Evolutionary conservation across 2,113 vertebrate species (phyloP), one percentile per base, ranked within the genome.

Genomic region (Tetraodon nigroviridis): DNA sequence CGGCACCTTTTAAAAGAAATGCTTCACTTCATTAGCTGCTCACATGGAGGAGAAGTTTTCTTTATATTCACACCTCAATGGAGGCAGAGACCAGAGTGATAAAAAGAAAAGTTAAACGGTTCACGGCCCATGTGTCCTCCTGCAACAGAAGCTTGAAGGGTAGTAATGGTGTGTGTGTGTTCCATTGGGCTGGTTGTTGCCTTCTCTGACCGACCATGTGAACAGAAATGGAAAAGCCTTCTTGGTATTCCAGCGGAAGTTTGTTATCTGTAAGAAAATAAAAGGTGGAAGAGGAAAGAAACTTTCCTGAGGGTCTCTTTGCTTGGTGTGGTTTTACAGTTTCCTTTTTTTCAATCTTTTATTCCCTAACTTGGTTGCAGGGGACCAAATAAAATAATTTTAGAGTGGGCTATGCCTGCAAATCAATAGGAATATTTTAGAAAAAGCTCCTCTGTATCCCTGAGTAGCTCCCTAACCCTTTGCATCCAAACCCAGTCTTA

Each of bases 341-440:
- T 73, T 47, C 51, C 46, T 11, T 19, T 19, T 42, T 61, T 64
- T 6, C 21, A 52, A 47, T 58, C 42, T 65, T 56, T 68, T 58
- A 64, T 45, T 60, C 59, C 45, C 51, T 46, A 52, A 18, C 11
- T 48, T 22, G 19, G 16, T 64, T 61, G 14, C 45, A 45, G 46
- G 64, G 58, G n/a, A 49, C 49, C 44, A 67, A 50, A 48, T 18
- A 22, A 71, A 71, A 62, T 21, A 20, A 60, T 76, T 75, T 78
- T 67, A 50, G 45, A 82, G 58, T 65, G 59, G 76, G 62, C 62
- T 61, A 29, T 18, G 49, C 69, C 51, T 41, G 60, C 52, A 78
- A 82, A 76, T 83, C 75, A 70, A 82, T 85, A 70, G 51, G 51
- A 73, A 80, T 74, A 65, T 79, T 71, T 51, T 59, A 24, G 51